Base-by-base conservation (phyloP, 2,113 vertebrate genomes). In the Polypterus senegalus region DNA sequence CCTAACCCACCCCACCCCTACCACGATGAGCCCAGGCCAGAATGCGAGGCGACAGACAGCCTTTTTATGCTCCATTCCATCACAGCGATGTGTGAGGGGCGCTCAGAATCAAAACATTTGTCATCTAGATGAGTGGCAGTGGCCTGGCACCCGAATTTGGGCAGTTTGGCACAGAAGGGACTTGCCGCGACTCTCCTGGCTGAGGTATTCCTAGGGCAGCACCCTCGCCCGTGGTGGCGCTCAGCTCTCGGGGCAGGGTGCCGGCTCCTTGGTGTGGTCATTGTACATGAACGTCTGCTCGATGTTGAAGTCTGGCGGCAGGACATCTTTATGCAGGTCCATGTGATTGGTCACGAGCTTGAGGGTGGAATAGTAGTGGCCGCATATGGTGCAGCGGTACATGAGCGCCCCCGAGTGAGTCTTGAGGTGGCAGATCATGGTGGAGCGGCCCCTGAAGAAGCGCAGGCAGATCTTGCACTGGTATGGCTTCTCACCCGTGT, bases 211-310 rank as follows among this genome's bases (percentile, higher is more conserved):
- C 27, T 27, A 27, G 27, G 27, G 27, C 27, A 27, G 55, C 43
- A 3, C 27, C 52, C 6, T 51, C 5, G 62, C 46, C 51, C 62
- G 4, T 49, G 46, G 45, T 49, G 45, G 54, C 53, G 44, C 71
- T 98, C 91, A 97, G 80, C 86, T 81, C 67, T 97, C 92, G 1
- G 80, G 48, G 45, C 72, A 72, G 44, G 92, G 87, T 62, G 93
- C 87, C 0, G 89, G 78, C 4, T 98, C 94, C 87, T 97, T 97
- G 67, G 94, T 97, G 76, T 95, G 96, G 66, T 97, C 94, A 48
- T 93, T 94, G 78, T 98, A 97, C 96, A 97, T 97, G 76, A 98
- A 98, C 65, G 96, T 98, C 83, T 97, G 92, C 62, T 97, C 94
- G 6, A 98, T 97, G 83, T 92, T 94, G 75, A 98, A 98, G 80